Base-by-base conservation (phyloP, 1,140 invertebrate species). In the Plutomurus gul region DNA sequence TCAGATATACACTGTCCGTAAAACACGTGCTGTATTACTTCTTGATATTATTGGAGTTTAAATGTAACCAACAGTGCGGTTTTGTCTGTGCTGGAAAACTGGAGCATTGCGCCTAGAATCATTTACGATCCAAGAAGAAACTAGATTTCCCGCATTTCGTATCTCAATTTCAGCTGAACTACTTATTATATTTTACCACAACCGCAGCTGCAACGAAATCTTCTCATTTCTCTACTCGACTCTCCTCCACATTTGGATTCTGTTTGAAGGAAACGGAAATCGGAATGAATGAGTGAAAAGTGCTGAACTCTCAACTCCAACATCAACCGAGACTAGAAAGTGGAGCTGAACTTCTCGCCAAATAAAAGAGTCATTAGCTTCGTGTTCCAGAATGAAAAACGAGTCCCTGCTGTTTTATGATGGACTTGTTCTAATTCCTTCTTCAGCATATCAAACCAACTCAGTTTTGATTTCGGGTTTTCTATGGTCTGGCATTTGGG, bases 381-480 rank as follows among this genome's bases (percentile, higher is more conserved):
- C 27, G 27, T 30, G 36, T 65, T 65, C n/a, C 27, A 25, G 18
- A 25, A 65, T 65, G 36, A 65, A 65, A 65, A 65, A 65, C 56
- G 56, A 65, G 27, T 65, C 56, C 56, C 56, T 33, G 27, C 56
- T 65, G 56, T 65, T 65, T 65, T 65, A 65, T 65, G 56, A 65
- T 65, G 56, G 56, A 65, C 25, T 65, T 65, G 56, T 30, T 65
- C 56, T 65, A 65, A 65, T 65, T 65, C 36, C 56, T 65, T 33
- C 56, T 65, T 13, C 16, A 65, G 56, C 56, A 65, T 25, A 65
- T 65, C 30, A 65, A 65, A 33, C 27, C 56, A 33, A 65, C 18
- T 33, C 27, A 22, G n/a, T n/a, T n/a, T n/a, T n/a, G n/a, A n/a
- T n/a, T n/a, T n/a, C n/a, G n/a, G n/a, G n/a, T n/a, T n/a, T n/a